Percentiles rank a stretch among this genome's conserved stretches.
These are phyloP conservation scores for Drosophila nr. perissopoda DNA, from an alignment of 2,888 invertebrate genomes.

Conservation along the genomic window DNA sequence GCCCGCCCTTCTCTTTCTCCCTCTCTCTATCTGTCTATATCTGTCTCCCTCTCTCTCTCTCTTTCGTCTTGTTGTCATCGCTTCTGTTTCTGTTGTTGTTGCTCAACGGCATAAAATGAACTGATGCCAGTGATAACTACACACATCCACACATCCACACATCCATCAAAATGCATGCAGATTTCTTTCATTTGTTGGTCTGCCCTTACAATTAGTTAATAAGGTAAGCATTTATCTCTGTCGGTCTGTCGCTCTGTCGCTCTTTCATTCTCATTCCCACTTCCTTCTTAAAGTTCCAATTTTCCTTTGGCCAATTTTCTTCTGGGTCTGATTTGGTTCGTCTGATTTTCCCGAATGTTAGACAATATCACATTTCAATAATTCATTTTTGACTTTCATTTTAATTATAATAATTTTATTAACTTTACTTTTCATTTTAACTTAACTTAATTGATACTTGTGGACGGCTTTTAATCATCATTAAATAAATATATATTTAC, in stretches of 20 bases:
- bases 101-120: conserved; percentile 19
- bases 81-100: conserved; percentile 8
- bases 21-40: too few species aligned
- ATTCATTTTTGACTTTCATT: background rate
- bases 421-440: too few species aligned
- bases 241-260: background rate
- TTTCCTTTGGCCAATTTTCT: background rate
- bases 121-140: conserved; percentile 17
- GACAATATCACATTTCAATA: background rate
- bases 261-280: background rate
- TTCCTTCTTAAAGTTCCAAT: background rate
- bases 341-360: background rate
- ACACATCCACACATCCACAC: too few species aligned
- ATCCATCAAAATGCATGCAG: background rate
- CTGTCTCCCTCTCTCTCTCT: background rate
- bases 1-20: background rate
- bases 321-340: background rate
- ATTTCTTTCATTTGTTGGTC: background rate
- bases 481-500: too few species aligned
- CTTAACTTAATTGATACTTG: too few species aligned
- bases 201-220: background rate
- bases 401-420: background rate
- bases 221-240: background rate
- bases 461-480: too few species aligned
- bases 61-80: background rate